phyloP scores from a whole-genome alignment of 92 coral and sea anemone species.

The Parazoanthus darwini region DNA sequence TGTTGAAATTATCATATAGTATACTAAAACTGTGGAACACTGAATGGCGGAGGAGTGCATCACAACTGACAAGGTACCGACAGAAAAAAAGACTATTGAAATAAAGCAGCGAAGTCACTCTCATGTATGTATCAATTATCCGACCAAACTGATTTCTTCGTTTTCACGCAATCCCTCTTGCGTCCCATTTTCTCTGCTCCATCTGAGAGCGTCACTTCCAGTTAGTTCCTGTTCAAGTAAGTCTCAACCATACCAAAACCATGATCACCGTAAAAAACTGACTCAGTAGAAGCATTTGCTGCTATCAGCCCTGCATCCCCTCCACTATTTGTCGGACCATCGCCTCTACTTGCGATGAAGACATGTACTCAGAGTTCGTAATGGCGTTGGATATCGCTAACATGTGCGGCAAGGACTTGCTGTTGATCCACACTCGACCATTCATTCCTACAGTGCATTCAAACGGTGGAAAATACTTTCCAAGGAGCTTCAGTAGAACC shows the following conservation, averaged over 20 bases:
- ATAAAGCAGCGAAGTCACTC: too few species aligned
- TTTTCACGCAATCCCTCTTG: background rate
- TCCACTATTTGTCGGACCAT: slow-evolving; percentile 84
- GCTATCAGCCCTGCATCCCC: slow-evolving; percentile 59
- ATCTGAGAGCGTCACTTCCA: background rate
- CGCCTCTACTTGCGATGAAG: slow-evolving; percentile 68
- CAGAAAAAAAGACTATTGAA: too few species aligned
- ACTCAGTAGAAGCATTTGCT: too few species aligned
- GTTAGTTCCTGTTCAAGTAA: background rate
- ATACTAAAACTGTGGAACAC: too few species aligned
- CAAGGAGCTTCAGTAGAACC: slow-evolving; percentile 74
- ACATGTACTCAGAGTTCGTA: slow-evolving; percentile 87
- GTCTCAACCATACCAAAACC: background rate
- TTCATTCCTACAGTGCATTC: slow-evolving; percentile 95
- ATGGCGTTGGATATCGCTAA: slow-evolving; percentile 86
- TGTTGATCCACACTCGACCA: slow-evolving; percentile 93
- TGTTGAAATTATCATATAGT: too few species aligned
- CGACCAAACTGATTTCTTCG: background rate
- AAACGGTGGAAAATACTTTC: slow-evolving; percentile 79
- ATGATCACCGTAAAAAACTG: background rate
- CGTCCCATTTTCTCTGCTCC: background rate
- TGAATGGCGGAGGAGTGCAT: too few species aligned
- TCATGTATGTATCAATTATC: too few species aligned
- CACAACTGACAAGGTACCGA: too few species aligned
- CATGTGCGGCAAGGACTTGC: slow-evolving; percentile 62